Conservation (phyloP, 2,113 vertebrate species). For the Uropsilus gracilis region DNA sequence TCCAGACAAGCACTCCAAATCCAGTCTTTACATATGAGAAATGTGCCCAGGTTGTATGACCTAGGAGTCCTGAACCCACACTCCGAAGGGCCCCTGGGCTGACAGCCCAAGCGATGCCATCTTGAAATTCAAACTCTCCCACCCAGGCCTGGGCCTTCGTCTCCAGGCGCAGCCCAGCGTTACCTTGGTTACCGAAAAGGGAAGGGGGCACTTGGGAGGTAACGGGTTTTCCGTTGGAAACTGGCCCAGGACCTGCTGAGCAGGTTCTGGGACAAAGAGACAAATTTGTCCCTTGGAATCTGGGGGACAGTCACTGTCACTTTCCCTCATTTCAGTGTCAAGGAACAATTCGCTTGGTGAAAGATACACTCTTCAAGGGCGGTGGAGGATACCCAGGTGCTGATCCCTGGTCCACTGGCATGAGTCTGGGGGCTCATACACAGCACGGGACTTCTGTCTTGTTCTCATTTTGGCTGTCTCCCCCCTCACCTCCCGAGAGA, state of each 20-base stretch:
- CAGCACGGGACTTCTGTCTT: neutral
- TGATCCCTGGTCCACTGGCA: neutral
- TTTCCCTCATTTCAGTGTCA: neutral
- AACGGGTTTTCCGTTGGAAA: neutral
- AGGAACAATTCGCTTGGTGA: neutral
- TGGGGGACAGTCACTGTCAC: neutral
- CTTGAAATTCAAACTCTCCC: neutral
- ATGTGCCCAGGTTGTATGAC: neutral
- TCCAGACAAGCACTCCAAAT: neutral
- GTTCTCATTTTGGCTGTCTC: neutral
- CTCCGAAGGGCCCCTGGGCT: neutral
- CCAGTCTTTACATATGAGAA: neutral
- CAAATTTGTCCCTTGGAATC: neutral
- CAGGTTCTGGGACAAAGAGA: neutral
- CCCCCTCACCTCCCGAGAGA: neutral
- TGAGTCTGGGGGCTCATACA: neutral
- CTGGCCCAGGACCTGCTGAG: neutral
- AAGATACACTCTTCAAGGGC: neutral
- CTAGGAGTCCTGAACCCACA: neutral
- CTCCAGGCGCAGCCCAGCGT: too few species aligned
- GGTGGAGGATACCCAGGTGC: accelerated
- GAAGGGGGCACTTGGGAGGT: neutral
- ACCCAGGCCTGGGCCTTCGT: too few species aligned
- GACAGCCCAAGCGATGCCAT: accelerated
- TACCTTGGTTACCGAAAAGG: neutral